Percentiles rank a stretch among this genome's conserved stretches.
Evolutionary conservation across 2,888 invertebrate species (phyloP).

Genomic region (Blastobasis adustella): DNA sequence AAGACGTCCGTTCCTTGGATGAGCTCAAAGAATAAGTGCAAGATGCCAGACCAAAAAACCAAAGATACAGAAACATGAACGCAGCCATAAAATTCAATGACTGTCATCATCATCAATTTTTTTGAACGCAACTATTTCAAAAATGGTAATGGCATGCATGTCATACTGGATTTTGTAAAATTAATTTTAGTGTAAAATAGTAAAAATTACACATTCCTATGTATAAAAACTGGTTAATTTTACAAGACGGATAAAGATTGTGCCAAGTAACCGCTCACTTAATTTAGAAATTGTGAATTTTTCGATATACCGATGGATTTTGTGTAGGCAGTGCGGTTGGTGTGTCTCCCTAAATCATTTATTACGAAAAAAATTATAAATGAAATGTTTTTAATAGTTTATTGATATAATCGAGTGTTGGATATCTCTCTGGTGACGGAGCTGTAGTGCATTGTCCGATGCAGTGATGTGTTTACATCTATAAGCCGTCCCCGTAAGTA

Average conservation of each 20-base stretch:
- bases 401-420: constrained; percentile 27
- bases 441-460: constrained; percentile 33
- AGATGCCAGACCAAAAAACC: no score
- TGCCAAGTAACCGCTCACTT: constrained; percentile 34
- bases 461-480: constrained; percentile 71
- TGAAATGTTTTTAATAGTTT: constrained; percentile 22
- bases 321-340: constrained; percentile 60
- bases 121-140: constrained; percentile 53
- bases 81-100: constrained; percentile 24
- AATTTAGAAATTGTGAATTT: constrained; percentile 25
- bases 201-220: constrained; percentile 31
- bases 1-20: no score
- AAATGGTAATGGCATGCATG: constrained; percentile 68
- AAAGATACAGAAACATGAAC: constrained; percentile 25
- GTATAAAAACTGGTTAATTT: constrained; percentile 20
- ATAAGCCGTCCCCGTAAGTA: constrained; percentile 65
- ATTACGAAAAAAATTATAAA: no score
- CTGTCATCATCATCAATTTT: constrained; percentile 22
- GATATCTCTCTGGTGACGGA: constrained; percentile 18
- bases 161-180: constrained; percentile 56
- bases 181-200: constrained; percentile 44
- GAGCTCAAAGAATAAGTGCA: no score
- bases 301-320: constrained; percentile 31
- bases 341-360: constrained; percentile 37
- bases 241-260: constrained; percentile 20